Conservation (phyloP, 2,797 vertebrate species). For the Hemibagrus guttatus region DNA sequence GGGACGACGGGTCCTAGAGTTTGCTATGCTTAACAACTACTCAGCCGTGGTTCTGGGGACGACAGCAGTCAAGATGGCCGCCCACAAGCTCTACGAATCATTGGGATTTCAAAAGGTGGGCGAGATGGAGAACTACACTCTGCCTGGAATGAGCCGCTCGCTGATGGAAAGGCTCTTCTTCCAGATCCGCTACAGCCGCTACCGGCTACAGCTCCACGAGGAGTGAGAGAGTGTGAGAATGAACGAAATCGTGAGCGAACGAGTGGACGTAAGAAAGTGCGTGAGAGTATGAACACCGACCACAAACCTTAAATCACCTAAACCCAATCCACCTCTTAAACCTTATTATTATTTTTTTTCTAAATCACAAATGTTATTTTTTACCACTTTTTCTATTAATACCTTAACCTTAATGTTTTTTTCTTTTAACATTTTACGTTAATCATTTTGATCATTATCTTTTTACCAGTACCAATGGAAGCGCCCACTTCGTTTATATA, state of each 20-base stretch:
- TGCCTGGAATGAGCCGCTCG: conserved; percentile 94
- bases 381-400: conserved; percentile 65
- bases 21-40: conserved; percentile 93
- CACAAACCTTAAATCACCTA: conserved; percentile 60
- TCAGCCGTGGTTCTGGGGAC: conserved; percentile 94
- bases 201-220: conserved; percentile 97
- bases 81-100: conserved; percentile 98
- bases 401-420: conserved; percentile 50
- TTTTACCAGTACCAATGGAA: conserved; percentile 43
- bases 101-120: conserved; percentile 94
- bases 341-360: conserved; percentile 73
- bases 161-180: conserved; percentile 95
- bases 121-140: conserved; percentile 85
- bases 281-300: conserved; percentile 62
- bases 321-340: conserved; percentile 69
- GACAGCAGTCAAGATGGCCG: conserved; percentile 95
- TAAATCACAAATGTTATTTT: conserved; percentile 58
- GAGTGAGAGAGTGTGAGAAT: conserved; percentile 77
- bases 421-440: conserved; percentile 61
- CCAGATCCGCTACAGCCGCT: conserved; percentile 97
- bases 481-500: conserved; percentile 24
- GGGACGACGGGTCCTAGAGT: conserved; percentile 95
- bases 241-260: conserved; percentile 70
- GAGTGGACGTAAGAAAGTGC: conserved; percentile 59
- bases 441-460: conserved; percentile 24